Base-by-base conservation (phyloP, 1,140 invertebrate genomes). In the Eriosoma lanigerum region DNA sequence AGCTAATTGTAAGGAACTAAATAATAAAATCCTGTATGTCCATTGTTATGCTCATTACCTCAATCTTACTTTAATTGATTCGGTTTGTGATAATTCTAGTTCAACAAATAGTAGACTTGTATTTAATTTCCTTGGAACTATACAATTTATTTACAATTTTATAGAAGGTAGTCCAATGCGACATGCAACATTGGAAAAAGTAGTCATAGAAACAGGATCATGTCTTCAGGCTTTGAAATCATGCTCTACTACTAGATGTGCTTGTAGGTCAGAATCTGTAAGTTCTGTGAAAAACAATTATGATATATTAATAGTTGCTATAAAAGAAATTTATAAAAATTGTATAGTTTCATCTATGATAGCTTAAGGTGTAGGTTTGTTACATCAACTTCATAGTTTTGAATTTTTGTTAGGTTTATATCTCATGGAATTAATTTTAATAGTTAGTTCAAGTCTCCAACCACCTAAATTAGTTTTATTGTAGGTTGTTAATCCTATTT, bases 381-480 rank as follows among this genome's bases (percentile, higher is more conserved):
- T 82, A 56, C 44, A 64, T 21, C 72, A 82, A 78, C 54, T 81
- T 24, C 76, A 81, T 44, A 81, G 70, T 21, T 82, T 82, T 62
- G 32, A 81, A 38, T 82, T 82, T 80, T 54, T 82, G n/a, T 24
- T 29, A 44, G 46, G n/a, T 60, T 82, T 82, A 62, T 15, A 81
- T 64, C 50, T 82, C 15, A 78, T 82, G 66, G 54, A 81, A 62
- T 81, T 68, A 13, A 66, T 82, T 72, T 54, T 82, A 60, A n/a
- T n/a, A n/a, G n/a, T n/a, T n/a, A n/a, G n/a, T n/a, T n/a, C n/a
- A n/a, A n/a, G n/a, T n/a, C n/a, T n/a, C n/a, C n/a, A n/a, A n/a
- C n/a, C n/a, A n/a, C n/a, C n/a, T n/a, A n/a, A n/a, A n/a, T n/a
- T n/a, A n/a, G n/a, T n/a, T n/a, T n/a, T n/a, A n/a, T n/a, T n/a